phyloP scores from a whole-genome alignment of 1,140 invertebrate species.

The Tribolium madens region DNA sequence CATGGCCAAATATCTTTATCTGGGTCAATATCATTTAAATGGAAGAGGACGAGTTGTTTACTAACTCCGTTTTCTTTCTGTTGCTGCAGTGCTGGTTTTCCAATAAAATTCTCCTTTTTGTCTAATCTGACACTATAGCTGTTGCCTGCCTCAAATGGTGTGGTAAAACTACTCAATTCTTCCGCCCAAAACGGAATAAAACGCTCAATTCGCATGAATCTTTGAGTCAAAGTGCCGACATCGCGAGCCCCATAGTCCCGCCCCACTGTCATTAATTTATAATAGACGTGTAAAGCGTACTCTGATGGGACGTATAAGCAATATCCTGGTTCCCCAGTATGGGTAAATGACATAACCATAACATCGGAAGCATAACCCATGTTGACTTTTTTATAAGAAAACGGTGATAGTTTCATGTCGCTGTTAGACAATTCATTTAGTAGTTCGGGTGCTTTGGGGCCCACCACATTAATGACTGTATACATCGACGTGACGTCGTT shows the following conservation, averaged over 20 bases:
- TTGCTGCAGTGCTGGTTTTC: constrained; percentile 76
- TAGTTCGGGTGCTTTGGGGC: constrained; percentile 80
- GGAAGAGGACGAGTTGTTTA: constrained; percentile 78
- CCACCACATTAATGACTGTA: constrained; percentile 87
- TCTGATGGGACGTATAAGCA: constrained; percentile 84
- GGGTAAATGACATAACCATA: constrained; percentile 83
- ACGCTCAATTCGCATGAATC: constrained; percentile 77
- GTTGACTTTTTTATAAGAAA: constrained; percentile 82
- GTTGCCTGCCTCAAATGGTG: constrained; percentile 83
- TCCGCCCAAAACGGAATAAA: constrained; percentile 76
- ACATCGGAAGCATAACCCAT: constrained; percentile 83
- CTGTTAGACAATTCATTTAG: constrained; percentile 82
- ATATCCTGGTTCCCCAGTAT: constrained; percentile 87
- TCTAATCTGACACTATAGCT: constrained; percentile 80
- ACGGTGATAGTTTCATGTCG: constrained; percentile 77
- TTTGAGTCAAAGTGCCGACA: constrained; percentile 81
- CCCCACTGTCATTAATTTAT: constrained; percentile 74
- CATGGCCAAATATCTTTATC: constrained; percentile 84
- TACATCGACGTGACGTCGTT: constrained; percentile 86
- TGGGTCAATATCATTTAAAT: constrained; percentile 79
- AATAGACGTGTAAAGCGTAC: constrained; percentile 85
- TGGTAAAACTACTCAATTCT: constrained; percentile 80
- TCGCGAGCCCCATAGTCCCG: constrained; percentile 78
- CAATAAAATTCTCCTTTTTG: constrained; percentile 78
- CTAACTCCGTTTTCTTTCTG: constrained; percentile 79